A percentile compares a stretch with the other conserved stretches of the same genome.
Evolutionary conservation across 2,113 vertebrate genomes (phyloP).

Genomic region (Uria aalge): DNA sequence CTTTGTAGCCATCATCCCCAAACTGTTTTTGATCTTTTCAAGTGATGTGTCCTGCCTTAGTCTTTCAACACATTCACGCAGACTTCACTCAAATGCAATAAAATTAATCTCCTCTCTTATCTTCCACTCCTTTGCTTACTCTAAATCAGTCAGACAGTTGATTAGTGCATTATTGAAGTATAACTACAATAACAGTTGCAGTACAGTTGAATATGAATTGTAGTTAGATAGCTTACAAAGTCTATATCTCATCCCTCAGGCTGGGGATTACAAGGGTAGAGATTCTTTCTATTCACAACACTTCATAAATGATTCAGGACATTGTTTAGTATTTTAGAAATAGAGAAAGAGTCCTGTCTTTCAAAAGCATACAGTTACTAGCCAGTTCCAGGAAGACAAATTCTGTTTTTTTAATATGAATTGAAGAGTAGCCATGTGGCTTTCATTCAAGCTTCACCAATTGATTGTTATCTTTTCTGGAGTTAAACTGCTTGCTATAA

Average conservation of each 20-base stretch:
- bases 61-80: not conserved
- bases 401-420: not conserved
- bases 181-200: not conserved
- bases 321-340: not conserved
- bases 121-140: not conserved
- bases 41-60: not conserved
- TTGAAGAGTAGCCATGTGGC: not conserved
- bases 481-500: slow-evolving; percentile 21
- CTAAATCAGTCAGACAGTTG: not conserved
- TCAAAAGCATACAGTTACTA: not conserved
- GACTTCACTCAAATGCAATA: not conserved
- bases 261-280: not conserved
- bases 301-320: not conserved
- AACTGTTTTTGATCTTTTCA: not conserved
- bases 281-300: not conserved
- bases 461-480: slow-evolving; percentile 18
- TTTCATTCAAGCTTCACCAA: slow-evolving; percentile 9
- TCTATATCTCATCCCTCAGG: not conserved
- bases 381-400: not conserved
- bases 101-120: not conserved
- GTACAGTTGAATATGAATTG: not conserved
- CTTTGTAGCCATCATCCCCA: not conserved
- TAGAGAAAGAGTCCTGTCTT: not conserved
- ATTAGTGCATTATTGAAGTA: not conserved
- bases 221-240: not conserved